These are phyloP conservation scores for Melipona beecheii DNA, from an alignment of 2,888 invertebrate genomes.

Conservation along the genomic window DNA sequence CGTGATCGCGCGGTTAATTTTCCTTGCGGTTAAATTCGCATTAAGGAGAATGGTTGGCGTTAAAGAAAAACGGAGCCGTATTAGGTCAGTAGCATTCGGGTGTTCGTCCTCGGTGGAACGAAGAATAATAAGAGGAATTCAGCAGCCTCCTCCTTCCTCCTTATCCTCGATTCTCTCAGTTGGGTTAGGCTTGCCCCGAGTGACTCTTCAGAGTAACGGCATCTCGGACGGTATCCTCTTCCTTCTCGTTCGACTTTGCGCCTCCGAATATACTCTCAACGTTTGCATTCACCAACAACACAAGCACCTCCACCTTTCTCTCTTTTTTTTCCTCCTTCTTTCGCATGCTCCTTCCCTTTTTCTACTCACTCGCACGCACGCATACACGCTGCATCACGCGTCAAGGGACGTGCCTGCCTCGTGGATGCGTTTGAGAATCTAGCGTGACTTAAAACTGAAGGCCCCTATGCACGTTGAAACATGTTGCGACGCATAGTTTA, in stretches of 20 bases:
- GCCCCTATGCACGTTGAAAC: too few species aligned
- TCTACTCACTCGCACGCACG: constrained; percentile 8
- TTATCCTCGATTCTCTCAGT: constrained; percentile 56
- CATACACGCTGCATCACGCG: not conserved
- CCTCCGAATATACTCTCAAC: constrained; percentile 52
- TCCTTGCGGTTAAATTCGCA: not conserved
- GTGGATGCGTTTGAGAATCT: constrained; percentile 37
- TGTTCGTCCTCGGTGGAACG: constrained; percentile 55
- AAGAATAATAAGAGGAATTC: constrained; percentile 53
- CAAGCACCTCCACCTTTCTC: not conserved
- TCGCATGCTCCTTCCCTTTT: not conserved
- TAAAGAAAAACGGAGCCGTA: constrained; percentile 42
- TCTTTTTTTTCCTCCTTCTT: not conserved
- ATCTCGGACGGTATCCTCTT: constrained; percentile 56
- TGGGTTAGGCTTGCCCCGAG: constrained; percentile 72
- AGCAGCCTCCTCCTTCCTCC: constrained; percentile 32
- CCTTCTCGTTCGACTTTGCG: constrained; percentile 49
- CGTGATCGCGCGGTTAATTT: not conserved
- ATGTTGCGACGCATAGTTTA: too few species aligned
- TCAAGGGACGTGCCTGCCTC: constrained; percentile 5
- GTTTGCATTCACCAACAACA: constrained; percentile 33
- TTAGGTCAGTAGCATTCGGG: constrained; percentile 69
- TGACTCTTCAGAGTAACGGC: constrained; percentile 70
- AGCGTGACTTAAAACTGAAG: not conserved
- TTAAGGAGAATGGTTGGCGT: not conserved